Evolutionary conservation across 2,797 vertebrate genomes (phyloP).

Genomic region (Sternotherus odoratus): DNA sequence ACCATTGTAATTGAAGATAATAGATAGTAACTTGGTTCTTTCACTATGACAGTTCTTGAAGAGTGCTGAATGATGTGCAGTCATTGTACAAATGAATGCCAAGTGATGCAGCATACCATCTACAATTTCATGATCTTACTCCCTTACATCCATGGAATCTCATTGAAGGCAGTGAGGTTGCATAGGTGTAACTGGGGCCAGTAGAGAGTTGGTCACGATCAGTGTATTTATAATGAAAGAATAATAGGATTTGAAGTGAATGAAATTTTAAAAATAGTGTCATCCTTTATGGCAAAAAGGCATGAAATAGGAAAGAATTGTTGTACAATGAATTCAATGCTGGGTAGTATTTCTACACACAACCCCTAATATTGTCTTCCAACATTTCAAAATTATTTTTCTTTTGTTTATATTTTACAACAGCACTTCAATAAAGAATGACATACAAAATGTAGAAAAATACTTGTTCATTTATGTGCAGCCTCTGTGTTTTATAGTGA

Average conservation of each 20-base stretch:
- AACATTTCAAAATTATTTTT: constrained; percentile 22
- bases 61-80: background rate
- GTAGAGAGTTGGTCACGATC: background rate
- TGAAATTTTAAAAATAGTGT: background rate
- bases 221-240: background rate
- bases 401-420: constrained; percentile 46
- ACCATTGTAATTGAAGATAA: constrained; percentile 94
- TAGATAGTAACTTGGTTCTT: constrained; percentile 72
- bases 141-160: background rate
- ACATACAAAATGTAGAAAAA: background rate
- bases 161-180: background rate
- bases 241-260: background rate
- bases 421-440: constrained; percentile 58
- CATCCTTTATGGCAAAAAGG: background rate
- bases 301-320: constrained; percentile 3
- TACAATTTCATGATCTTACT: background rate
- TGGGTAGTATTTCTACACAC: background rate
- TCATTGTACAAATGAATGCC: background rate
- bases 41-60: background rate
- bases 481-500: background rate
- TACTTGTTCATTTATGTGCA: constrained; percentile 34
- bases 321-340: constrained; percentile 2
- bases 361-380: background rate
- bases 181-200: background rate
- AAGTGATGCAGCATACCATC: background rate